These are phyloP conservation scores for Drosophila subpulchrella DNA, from an alignment of 1,140 invertebrate genomes.

Conservation along the genomic window DNA sequence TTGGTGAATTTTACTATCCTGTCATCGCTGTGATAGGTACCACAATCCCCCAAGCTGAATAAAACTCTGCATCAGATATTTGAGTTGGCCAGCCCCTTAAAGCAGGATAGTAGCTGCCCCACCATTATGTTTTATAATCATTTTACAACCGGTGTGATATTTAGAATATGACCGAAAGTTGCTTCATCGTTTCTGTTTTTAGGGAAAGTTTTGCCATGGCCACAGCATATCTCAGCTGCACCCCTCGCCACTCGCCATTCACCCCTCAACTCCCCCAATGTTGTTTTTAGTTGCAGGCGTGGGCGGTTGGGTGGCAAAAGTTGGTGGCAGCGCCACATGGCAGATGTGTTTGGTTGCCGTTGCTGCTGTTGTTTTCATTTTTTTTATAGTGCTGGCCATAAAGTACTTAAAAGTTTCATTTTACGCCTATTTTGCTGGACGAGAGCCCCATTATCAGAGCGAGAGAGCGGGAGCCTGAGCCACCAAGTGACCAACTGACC, in stretches of 20 bases:
- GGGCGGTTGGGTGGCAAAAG: slow-evolving; percentile 40
- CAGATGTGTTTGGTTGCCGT: slow-evolving; percentile 67
- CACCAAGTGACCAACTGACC: slow-evolving; percentile 48
- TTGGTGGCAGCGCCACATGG: slow-evolving; percentile 69
- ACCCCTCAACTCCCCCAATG: slow-evolving; percentile 4
- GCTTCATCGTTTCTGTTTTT: slow-evolving; percentile 51
- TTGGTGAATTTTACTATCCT: neutral
- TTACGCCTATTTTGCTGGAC: slow-evolving; percentile 78
- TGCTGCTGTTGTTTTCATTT: slow-evolving; percentile 29
- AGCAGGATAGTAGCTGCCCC: slow-evolving; percentile 5
- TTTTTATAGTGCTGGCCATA: slow-evolving; percentile 80
- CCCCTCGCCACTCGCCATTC: neutral
- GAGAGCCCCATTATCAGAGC: slow-evolving; percentile 67
- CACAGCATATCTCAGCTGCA: slow-evolving; percentile 48
- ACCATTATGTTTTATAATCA: slow-evolving; percentile 79
- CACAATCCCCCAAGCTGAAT: neutral
- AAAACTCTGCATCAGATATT: slow-evolving; percentile 4
- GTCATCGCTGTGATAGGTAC: neutral
- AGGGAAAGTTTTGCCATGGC: slow-evolving; percentile 51
- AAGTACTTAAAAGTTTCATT: slow-evolving; percentile 84
- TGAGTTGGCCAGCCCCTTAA: neutral
- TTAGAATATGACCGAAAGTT: slow-evolving; percentile 71
- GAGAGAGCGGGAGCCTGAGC: slow-evolving; percentile 10
- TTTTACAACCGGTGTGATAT: slow-evolving; percentile 77
- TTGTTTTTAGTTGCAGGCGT: slow-evolving; percentile 58